Base-by-base conservation (phyloP, 2,113 vertebrate species). In the Athene noctua region DNA sequence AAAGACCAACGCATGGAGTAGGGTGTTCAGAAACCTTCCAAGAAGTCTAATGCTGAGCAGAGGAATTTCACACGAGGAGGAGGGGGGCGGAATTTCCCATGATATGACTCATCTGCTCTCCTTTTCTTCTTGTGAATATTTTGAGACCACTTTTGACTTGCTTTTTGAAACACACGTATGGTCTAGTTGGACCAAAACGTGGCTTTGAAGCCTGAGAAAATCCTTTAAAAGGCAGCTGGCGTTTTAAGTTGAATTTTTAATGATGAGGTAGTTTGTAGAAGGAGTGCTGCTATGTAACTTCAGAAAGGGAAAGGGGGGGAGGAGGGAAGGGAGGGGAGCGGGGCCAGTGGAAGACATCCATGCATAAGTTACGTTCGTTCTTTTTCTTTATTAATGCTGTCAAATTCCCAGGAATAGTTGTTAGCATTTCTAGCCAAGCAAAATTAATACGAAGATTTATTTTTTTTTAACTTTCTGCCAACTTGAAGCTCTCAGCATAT, bases 151-250 rank as follows among this genome's bases (percentile, higher is more conserved):
- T 93, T 58, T 5, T 47, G 34, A 34, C 36, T 34, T n/a, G 61
- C 42, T n/a, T 71, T 78, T 75, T 67, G 65, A 79, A 71, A 59
- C 1, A 4, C 29, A 2, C 2, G 6, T 27, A 11, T 15, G 26
- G 47, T 72, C 84, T 78, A 67, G 70, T 47, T 44, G 38, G 80
- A 46, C 80, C 42, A 63, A 67, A 77, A 27, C 4, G 0, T n/a
- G 63, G 52, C 86, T 95, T 86, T 92, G 95, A 88, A 88, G 91
- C 67, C 91, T 86, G 79, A 61, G 82, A 80, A 94, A 82, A 75
- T 58, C 86, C 85, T 85, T 82, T 75, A 90, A 82, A 87, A 92
- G 70, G 65, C 85, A 71, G 80, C 65, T 65, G 90, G 42, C 74
- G 85, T 21, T 97, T 86, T 38, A 85, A 93, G 65, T 62, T 5